Evolutionary conservation across 2,797 vertebrate species (phyloP).

Genomic region (Poecilia velifera): DNA sequence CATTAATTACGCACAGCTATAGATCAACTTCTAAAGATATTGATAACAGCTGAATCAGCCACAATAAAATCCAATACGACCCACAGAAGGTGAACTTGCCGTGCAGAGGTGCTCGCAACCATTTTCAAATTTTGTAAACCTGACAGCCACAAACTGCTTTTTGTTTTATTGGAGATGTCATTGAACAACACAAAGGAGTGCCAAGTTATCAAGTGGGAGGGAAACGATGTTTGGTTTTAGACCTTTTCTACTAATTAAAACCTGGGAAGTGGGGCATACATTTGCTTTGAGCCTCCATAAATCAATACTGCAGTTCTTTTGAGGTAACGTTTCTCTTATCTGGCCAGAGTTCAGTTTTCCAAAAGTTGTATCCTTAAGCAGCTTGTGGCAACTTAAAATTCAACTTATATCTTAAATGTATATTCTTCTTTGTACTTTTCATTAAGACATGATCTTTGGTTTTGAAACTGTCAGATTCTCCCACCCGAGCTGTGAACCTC

Average conservation of each 20-base stretch:
- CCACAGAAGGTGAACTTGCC: slow-evolving; percentile 25
- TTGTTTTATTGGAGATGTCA: not conserved
- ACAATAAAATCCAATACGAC: slow-evolving; percentile 25
- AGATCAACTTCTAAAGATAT: slow-evolving; percentile 45
- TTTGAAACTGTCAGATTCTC: not conserved
- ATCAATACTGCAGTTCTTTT: slow-evolving; percentile 2
- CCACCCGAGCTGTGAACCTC: not conserved
- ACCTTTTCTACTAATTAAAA: not conserved
- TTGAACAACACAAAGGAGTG: not conserved
- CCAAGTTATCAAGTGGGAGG: not conserved
- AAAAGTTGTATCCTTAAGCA: not conserved
- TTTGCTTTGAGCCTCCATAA: not conserved
- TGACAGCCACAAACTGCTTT: not conserved
- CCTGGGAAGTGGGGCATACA: not conserved
- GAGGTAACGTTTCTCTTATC: not conserved
- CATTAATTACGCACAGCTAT: slow-evolving; percentile 33
- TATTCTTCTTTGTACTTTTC: not conserved
- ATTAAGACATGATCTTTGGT: not conserved
- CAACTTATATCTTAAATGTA: not conserved
- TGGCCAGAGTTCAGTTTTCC: not conserved
- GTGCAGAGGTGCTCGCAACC: not conserved
- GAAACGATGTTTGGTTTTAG: not conserved
- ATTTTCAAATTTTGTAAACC: not conserved
- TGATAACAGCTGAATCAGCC: slow-evolving; percentile 36
- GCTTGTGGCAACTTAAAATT: not conserved